Percentiles rank a stretch among this genome's conserved stretches.
Conservation (phyloP, 2,113 vertebrate genomes). For the Morone saxatilis region DNA sequence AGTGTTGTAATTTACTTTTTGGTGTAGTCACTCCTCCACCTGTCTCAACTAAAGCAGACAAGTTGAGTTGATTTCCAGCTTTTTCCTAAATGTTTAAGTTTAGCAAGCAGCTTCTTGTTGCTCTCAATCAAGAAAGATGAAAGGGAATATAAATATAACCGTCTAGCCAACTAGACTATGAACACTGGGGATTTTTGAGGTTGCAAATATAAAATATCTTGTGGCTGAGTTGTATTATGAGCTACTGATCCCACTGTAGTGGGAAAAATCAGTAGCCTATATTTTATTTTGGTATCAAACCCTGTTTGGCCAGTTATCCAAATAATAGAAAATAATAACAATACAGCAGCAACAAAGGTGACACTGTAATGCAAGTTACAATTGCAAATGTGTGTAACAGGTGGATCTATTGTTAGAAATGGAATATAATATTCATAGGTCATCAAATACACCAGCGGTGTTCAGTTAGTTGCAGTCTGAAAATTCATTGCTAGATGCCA, state of each 20-base stretch:
- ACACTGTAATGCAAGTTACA: no score
- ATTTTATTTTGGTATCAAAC: slow-evolving; percentile 1
- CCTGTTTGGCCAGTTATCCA: no score
- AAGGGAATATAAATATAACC: background rate
- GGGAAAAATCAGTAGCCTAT: background rate
- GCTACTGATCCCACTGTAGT: background rate
- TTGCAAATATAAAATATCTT: background rate
- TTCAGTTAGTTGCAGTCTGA: no score
- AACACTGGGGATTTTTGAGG: background rate
- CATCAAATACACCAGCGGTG: no score
- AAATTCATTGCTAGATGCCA: no score
- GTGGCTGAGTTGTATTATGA: slow-evolving; percentile 1
- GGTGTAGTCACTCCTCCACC: background rate
- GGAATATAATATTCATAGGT: no score
- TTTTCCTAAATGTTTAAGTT: background rate
- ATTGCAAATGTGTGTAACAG: no score
- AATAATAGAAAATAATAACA: no score
- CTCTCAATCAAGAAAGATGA: background rate
- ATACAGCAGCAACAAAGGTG: no score
- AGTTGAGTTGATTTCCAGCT: background rate
- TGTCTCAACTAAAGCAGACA: background rate
- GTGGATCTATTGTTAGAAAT: no score
- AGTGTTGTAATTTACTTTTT: slow-evolving; percentile 14
- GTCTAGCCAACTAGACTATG: background rate
- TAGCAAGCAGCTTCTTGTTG: background rate